These are phyloP conservation scores for Drosophila punjabiensis DNA, from an alignment of 1,140 invertebrate genomes.

Conservation along the genomic window DNA sequence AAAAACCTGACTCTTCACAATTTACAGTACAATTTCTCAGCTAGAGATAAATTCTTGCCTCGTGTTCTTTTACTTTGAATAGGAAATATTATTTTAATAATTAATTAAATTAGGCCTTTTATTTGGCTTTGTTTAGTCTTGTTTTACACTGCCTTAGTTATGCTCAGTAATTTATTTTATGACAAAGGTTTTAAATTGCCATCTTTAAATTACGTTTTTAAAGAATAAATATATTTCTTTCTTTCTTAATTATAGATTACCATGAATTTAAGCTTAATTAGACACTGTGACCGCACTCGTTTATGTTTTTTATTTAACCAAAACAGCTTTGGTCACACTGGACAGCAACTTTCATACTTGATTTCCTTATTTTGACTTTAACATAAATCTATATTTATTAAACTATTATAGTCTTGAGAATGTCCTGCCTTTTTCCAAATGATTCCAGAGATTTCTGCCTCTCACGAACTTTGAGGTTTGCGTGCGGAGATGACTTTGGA, in stretches of 20 bases:
- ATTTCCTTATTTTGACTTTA: too few species aligned
- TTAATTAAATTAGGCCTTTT: not conserved
- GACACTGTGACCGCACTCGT: too few species aligned
- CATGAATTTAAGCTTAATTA: too few species aligned
- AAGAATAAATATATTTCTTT: too few species aligned
- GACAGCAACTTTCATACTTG: too few species aligned
- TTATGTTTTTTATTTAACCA: too few species aligned
- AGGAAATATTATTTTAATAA: not conserved
- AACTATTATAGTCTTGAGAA: not conserved
- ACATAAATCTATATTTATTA: too few species aligned
- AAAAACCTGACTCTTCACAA: not conserved
- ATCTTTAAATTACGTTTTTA: not conserved
- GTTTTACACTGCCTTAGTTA: not conserved
- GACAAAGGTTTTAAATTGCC: not conserved
- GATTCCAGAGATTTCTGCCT: not conserved
- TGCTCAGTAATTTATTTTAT: not conserved
- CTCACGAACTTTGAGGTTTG: slow-evolving; percentile 15
- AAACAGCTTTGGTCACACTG: too few species aligned
- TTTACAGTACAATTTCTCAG: slow-evolving; percentile 2
- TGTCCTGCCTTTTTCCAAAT: not conserved
- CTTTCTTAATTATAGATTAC: too few species aligned
- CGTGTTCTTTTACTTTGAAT: not conserved
- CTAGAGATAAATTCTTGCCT: not conserved
- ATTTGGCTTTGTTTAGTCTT: not conserved
- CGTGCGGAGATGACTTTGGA: slow-evolving; percentile 30